Conservation (phyloP, 2,113 vertebrate species). For the Cyprinus carpio region DNA sequence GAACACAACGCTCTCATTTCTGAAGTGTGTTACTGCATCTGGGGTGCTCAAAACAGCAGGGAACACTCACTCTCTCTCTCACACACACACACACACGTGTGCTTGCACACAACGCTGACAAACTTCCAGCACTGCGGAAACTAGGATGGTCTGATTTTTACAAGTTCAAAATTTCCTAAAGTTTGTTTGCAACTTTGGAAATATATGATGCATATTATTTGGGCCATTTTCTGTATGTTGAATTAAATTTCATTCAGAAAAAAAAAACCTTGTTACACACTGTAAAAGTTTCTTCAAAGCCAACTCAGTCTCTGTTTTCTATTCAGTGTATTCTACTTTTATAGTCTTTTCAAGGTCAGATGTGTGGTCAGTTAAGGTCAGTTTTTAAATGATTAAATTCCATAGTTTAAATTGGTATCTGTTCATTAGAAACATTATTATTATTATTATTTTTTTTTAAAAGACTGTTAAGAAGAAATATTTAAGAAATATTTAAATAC, state of each 20-base stretch:
- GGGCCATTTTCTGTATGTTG: not conserved
- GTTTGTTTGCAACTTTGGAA: not conserved
- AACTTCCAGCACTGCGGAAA: conserved; percentile 17
- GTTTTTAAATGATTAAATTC: not conserved
- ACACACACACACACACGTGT: not conserved
- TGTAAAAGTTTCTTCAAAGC: not conserved
- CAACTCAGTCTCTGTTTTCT: not conserved
- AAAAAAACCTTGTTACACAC: not conserved
- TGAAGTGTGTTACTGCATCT: conserved; percentile 63
- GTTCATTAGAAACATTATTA: not conserved
- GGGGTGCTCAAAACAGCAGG: conserved; percentile 50
- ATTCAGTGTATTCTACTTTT: not conserved
- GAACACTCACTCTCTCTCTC: not conserved
- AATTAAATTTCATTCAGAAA: not conserved
- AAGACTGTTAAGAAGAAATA: not conserved
- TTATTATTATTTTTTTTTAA: too few relatives aligned
- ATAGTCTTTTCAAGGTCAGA: too few relatives aligned
- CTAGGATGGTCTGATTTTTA: conserved; percentile 36
- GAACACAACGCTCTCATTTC: conserved; percentile 73
- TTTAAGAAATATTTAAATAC: not conserved
- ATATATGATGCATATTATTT: not conserved
- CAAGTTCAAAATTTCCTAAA: not conserved
- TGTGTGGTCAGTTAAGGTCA: too few relatives aligned
- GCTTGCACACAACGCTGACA: not conserved
- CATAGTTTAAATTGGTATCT: not conserved